These are phyloP conservation scores for Carettochelys insculpta DNA, from an alignment of 2,113 vertebrate genomes.

Conservation along the genomic window DNA sequence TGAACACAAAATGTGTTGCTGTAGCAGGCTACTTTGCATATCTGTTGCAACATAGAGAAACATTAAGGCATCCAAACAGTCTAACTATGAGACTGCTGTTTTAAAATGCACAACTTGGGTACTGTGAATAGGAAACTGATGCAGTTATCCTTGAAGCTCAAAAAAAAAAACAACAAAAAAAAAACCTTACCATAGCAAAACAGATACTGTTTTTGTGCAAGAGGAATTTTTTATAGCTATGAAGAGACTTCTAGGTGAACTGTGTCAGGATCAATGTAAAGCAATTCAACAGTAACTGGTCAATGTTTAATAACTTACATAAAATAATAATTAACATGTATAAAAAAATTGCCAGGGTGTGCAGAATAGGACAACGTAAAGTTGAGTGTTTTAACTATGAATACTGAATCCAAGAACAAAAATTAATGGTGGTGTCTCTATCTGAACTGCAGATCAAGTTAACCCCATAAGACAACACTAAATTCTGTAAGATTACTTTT, in stretches of 20 bases:
- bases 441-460: background rate
- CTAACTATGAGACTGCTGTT: background rate
- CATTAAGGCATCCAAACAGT: background rate
- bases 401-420: background rate
- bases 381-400: background rate
- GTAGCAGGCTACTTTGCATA: background rate
- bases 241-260: background rate
- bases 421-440: background rate
- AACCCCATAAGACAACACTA: background rate
- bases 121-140: background rate
- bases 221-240: background rate
- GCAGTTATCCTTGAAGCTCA: background rate
- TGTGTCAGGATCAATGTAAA: background rate
- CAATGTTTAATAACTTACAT: background rate
- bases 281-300: background rate
- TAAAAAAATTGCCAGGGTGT: background rate
- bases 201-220: background rate
- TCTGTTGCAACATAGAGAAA: background rate
- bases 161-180: background rate
- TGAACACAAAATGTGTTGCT: background rate
- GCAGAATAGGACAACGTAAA: background rate
- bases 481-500: background rate
- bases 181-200: background rate
- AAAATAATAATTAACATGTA: background rate
- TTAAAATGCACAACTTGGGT: background rate